These are phyloP conservation scores for Patiria miniata DNA, from an alignment of 35 echinoderm and acorn worm genomes.

Conservation along the genomic window DNA sequence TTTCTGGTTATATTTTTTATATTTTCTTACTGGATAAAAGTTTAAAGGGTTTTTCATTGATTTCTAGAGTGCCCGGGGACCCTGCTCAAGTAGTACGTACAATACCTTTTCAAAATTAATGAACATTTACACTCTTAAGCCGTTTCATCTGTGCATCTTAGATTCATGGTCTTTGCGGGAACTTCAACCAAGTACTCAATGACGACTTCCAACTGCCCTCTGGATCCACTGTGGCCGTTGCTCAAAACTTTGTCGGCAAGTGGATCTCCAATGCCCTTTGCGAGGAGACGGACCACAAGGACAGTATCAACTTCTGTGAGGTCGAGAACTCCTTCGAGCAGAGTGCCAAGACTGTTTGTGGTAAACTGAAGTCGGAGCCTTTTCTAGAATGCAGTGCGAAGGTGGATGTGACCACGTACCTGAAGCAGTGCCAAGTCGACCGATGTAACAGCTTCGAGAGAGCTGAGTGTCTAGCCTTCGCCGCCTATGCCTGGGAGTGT, in stretches of 20 bases:
- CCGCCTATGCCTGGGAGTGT: conserved; percentile 30
- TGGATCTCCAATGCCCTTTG: neutral
- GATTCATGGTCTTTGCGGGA: neutral
- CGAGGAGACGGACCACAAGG: neutral
- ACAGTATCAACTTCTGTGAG: neutral
- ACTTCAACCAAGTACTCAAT: neutral
- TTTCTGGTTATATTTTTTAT: no score
- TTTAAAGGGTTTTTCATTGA: no score
- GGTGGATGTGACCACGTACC: neutral
- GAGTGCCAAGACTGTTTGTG: neutral
- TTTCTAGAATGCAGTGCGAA: neutral
- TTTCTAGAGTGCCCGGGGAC: no score
- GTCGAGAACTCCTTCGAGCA: neutral
- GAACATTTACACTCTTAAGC: neutral
- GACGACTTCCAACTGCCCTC: neutral
- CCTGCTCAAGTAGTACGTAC: no score
- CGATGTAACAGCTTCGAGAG: neutral
- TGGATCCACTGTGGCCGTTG: neutral
- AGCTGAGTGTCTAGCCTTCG: neutral
- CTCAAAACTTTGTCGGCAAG: neutral
- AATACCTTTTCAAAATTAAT: no score
- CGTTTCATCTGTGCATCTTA: neutral
- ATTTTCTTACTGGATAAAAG: no score
- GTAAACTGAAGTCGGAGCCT: neutral
- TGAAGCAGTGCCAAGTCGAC: neutral